Evolutionary conservation across 2,888 invertebrate genomes (phyloP).

Genomic region (Yponomeuta sedellus): DNA sequence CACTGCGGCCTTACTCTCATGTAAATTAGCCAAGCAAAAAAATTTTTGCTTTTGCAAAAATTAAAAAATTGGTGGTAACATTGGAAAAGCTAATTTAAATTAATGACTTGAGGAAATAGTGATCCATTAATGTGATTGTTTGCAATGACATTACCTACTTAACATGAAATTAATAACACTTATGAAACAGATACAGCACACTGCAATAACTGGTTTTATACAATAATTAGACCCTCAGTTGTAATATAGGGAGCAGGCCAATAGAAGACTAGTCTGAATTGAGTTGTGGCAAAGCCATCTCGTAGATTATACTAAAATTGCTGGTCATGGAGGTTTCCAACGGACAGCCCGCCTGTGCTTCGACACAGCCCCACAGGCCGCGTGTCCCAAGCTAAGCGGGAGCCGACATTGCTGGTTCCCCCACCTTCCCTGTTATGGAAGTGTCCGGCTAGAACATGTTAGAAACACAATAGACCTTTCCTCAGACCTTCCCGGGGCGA

Average conservation of each 20-base stretch:
- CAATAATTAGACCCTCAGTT: conserved; percentile 54
- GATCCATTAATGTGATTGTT: conserved; percentile 15
- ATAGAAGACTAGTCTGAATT: conserved; percentile 91
- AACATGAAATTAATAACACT: too few species aligned
- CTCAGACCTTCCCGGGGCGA: conserved; percentile 90
- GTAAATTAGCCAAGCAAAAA: neutral
- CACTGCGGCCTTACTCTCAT: too few species aligned
- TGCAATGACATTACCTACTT: neutral
- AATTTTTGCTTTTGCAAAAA: too few species aligned
- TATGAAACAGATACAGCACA: neutral
- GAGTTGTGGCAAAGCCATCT: conserved; percentile 83
- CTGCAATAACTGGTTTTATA: neutral
- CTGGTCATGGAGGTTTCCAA: conserved; percentile 85
- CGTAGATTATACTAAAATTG: conserved; percentile 86
- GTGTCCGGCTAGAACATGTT: conserved; percentile 83
- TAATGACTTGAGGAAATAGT: neutral
- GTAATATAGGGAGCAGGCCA: conserved; percentile 68
- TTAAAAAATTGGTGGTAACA: neutral
- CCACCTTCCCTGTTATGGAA: conserved; percentile 78
- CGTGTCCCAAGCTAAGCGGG: conserved; percentile 71
- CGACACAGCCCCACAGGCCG: conserved; percentile 56
- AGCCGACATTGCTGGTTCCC: conserved; percentile 84
- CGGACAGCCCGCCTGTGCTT: conserved; percentile 62
- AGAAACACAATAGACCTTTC: conserved; percentile 70
- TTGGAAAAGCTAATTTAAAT: neutral